A percentile compares a stretch with the other conserved stretches of the same genome.
Evolutionary conservation across 2,113 vertebrate genomes (phyloP).

Genomic region (Trachemys scripta): DNA sequence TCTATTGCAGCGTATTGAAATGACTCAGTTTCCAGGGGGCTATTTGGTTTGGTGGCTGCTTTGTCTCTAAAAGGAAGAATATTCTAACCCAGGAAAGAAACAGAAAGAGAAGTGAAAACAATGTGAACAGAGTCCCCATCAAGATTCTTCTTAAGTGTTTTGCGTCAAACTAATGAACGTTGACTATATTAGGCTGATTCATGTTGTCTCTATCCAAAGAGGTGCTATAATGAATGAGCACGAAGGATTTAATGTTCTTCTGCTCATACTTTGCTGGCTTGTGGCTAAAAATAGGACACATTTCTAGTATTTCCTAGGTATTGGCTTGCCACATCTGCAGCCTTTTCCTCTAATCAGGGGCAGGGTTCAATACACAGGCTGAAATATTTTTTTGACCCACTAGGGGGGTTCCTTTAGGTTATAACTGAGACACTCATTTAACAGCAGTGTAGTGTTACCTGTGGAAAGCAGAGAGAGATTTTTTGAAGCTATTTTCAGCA

Average conservation of each 20-base stretch:
- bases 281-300: not conserved
- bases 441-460: slow-evolving; percentile 32
- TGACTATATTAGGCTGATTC: rapidly evolving
- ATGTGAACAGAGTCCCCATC: not conserved
- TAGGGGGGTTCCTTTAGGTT: slow-evolving; percentile 42
- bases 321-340: not conserved
- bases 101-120: rapidly evolving
- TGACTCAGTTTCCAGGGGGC: not conserved
- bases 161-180: rapidly evolving
- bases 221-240: not conserved
- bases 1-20: not conserved
- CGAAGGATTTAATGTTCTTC: not conserved
- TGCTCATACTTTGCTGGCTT: not conserved
- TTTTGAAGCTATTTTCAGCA: slow-evolving; percentile 34
- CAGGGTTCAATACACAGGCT: not conserved
- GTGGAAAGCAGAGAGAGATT: not conserved
- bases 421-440: slow-evolving; percentile 13
- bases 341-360: not conserved
- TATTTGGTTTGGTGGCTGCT: not conserved
- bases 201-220: not conserved
- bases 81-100: not conserved
- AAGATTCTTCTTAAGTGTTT: rapidly evolving
- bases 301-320: not conserved
- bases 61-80: not conserved
- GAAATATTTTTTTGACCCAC: not conserved